These are phyloP conservation scores for Eudemis profundana DNA, from an alignment of 2,888 invertebrate species.

Conservation along the genomic window DNA sequence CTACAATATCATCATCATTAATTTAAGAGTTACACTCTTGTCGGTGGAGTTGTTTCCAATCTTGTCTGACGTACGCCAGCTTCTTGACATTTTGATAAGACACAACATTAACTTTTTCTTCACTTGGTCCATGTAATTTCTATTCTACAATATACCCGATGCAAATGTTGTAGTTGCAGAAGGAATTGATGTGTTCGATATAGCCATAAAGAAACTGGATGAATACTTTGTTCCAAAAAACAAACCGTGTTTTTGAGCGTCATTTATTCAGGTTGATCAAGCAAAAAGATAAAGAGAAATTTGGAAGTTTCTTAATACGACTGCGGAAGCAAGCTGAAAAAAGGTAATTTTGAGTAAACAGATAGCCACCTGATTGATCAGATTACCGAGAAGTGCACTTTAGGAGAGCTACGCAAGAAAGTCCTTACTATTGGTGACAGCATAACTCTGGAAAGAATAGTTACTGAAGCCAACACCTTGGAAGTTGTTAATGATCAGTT, in stretches of 20 bases:
- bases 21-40: too few relatives aligned
- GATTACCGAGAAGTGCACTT: conserved; percentile 35
- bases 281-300: conserved; percentile 34
- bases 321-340: conserved; percentile 34
- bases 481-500: conserved; percentile 23
- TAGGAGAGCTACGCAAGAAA: conserved; percentile 37
- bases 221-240: conserved; percentile 34
- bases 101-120: too few relatives aligned
- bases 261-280: conserved; percentile 35
- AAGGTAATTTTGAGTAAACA: conserved; percentile 34
- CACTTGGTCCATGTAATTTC: too few relatives aligned
- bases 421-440: conserved; percentile 40
- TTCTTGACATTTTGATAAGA: too few relatives aligned
- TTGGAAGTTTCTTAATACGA: conserved; percentile 39
- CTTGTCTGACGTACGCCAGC: too few relatives aligned
- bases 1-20: too few relatives aligned
- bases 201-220: conserved; percentile 30
- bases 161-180: background rate
- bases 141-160: conserved; percentile 29
- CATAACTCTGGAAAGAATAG: conserved; percentile 37
- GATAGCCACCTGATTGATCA: conserved; percentile 36
- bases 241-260: conserved; percentile 32
- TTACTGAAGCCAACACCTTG: conserved; percentile 38
- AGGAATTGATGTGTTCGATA: conserved; percentile 2
- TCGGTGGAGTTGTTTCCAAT: too few relatives aligned